Conservation (phyloP, 2,888 invertebrate species). For the Epinotia bilunana region DNA sequence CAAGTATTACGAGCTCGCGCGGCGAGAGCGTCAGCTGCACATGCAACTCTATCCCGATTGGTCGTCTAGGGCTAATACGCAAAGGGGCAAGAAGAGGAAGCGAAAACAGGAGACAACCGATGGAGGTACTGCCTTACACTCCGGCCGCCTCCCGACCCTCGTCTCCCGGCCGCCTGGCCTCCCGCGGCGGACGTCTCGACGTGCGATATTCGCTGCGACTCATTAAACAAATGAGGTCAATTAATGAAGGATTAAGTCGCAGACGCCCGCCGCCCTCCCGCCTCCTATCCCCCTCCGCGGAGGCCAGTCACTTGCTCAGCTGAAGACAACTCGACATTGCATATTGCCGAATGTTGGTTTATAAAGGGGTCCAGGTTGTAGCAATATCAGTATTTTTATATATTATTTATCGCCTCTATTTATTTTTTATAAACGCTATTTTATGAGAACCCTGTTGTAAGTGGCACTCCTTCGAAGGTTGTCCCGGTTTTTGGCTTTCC, state of each 20-base stretch:
- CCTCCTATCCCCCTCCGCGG: constrained; percentile 53
- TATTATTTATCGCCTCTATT: constrained; percentile 82
- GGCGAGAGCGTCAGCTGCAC: constrained; percentile 99
- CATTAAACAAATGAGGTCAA: constrained; percentile 67
- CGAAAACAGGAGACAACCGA: constrained; percentile 98
- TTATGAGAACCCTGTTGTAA: constrained; percentile 72
- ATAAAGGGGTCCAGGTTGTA: constrained; percentile 82
- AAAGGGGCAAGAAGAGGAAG: constrained; percentile 99
- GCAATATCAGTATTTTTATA: constrained; percentile 77
- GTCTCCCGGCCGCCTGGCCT: constrained; percentile 46
- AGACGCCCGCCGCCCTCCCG: constrained; percentile 65
- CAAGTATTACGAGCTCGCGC: constrained; percentile 99
- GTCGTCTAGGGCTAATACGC: constrained; percentile 99
- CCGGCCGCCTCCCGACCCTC: constrained; percentile 56
- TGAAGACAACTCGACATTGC: constrained; percentile 72
- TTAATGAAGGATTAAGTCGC: constrained; percentile 74
- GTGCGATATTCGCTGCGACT: constrained; percentile 26
- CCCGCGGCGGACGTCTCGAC: constrained; percentile 47
- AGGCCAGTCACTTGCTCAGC: constrained; percentile 76
- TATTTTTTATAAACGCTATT: constrained; percentile 75
- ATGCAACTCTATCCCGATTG: constrained; percentile 99
- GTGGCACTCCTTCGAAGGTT: constrained; percentile 84
- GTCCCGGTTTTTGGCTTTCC: constrained; percentile 85
- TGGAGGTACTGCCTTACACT: constrained; percentile 92
- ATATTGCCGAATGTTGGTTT: constrained; percentile 79